Base-by-base conservation (phyloP, 2,888 invertebrate species). In the Anarsia innoxiella region DNA sequence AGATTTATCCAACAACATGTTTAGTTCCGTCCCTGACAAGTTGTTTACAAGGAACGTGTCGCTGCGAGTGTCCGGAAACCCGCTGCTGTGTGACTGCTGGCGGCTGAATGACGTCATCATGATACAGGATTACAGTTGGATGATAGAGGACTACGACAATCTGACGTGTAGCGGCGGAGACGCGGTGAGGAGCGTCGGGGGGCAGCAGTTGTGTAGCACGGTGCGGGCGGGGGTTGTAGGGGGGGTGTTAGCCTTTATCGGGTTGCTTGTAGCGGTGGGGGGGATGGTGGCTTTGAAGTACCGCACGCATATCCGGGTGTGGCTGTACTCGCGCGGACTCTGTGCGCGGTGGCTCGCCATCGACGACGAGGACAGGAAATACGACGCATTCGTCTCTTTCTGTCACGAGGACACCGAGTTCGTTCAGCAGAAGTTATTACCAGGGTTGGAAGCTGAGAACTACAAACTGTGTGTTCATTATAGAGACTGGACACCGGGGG, bases 321-420 rank as follows among this genome's bases (percentile, higher is more conserved):
- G 42, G 6, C 43, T 64, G 2, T 42, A 52, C 40, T 10, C 48
- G 6, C 26, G 36, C 28, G 40, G 52, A 23, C 1, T 39, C 43
- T 14, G 50, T 28, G 40, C 42, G 4, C 39, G 47, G 34, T 36
- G 54, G 35, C 0, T 51, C 32, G 35, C 15, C 12, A 32, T 42
- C 0, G 53, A 50, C 2, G 50, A 54, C 47, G 45, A 57, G 1
- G 54, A 51, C 48, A 51, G 51, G 9, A 23, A 23, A n/a, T 94
- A 90, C 64, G 94, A 95, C 63, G 93, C 92, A 0, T 95, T 95
- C 63, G 83, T 95, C 36, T 93, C 93, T 45, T 94, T 90, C 62
- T 91, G 93, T 0, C 90, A 93, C 56, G 87, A 89, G 58, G 94
- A 95, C 59, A 90, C 91, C 50, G 86, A 87, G 2, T 91, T 93